A percentile compares a stretch with the other conserved stretches of the same genome.
Conservation (phyloP, 2,888 invertebrate genomes). For the Chaetogeoica ovagalla region DNA sequence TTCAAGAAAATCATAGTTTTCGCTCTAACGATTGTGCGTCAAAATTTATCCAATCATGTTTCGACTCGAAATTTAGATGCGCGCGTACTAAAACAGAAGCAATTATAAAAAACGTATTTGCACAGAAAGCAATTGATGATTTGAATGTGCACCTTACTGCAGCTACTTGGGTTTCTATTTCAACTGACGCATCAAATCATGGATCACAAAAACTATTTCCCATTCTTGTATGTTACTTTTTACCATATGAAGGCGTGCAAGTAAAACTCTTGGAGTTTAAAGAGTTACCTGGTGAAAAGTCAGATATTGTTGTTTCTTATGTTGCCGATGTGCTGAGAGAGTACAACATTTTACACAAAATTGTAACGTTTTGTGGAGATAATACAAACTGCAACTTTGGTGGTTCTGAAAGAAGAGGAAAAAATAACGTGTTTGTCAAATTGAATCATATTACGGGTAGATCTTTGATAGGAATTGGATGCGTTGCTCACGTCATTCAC, state of each 20-base stretch:
- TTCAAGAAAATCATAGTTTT: conserved; percentile 56
- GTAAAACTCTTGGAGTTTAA: conserved; percentile 52
- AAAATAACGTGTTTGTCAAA: conserved; percentile 56
- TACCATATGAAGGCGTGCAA: conserved; percentile 48
- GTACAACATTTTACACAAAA: conserved; percentile 23
- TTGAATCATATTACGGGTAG: conserved; percentile 53
- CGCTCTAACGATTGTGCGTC: conserved; percentile 55
- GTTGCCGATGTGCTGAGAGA: conserved; percentile 36
- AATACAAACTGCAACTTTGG: conserved; percentile 54
- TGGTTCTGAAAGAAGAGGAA: conserved; percentile 44
- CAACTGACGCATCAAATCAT: conserved; percentile 16
- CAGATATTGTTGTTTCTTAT: conserved; percentile 44
- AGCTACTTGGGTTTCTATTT: background rate
- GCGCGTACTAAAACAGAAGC: conserved; percentile 41
- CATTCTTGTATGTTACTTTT: conserved; percentile 3
- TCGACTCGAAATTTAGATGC: conserved; percentile 47
- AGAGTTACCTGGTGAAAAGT: conserved; percentile 44
- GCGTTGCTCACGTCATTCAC: conserved; percentile 58
- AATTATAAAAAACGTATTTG: conserved; percentile 27
- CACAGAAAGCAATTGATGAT: background rate
- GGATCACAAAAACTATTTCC: background rate
- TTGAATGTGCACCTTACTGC: conserved; percentile 11
- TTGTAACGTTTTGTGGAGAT: conserved; percentile 51
- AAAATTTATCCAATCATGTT: conserved; percentile 55
- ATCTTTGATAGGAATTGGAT: conserved; percentile 56